Conservation (phyloP, 2,113 vertebrate species). For the Nothobranchius kuhntae region DNA sequence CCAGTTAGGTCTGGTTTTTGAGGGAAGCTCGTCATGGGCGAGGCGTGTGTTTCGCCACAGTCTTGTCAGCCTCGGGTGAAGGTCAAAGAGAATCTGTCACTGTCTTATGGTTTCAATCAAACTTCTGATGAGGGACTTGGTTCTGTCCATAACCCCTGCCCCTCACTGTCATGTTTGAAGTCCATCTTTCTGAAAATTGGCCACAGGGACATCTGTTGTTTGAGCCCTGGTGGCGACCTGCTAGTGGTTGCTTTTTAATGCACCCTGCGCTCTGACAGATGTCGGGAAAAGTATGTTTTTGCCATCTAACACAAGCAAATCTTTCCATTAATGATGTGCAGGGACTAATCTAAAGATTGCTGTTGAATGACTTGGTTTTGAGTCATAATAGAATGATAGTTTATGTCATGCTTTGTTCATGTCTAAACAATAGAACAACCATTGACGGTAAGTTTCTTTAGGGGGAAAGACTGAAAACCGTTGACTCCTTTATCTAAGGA, state of each 20-base stretch:
- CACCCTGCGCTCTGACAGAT: neutral
- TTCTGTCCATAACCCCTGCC: conserved; percentile 54
- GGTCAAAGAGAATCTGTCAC: conserved; percentile 64
- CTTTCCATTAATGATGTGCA: neutral
- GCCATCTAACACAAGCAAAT: neutral
- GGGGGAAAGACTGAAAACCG: conserved; percentile 2
- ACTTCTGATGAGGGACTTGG: conserved; percentile 67
- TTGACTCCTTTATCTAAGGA: conserved; percentile 11
- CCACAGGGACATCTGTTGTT: conserved; percentile 27
- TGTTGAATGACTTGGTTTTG: too few species aligned
- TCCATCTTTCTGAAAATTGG: conserved; percentile 33
- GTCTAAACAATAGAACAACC: too few species aligned
- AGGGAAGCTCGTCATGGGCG: conserved; percentile 29
- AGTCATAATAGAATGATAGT: too few species aligned
- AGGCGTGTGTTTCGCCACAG: conserved; percentile 20
- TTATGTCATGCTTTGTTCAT: too few species aligned
- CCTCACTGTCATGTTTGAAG: conserved; percentile 59
- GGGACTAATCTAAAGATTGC: too few species aligned
- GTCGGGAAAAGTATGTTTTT: conserved; percentile 5
- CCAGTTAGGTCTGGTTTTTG: conserved; percentile 36
- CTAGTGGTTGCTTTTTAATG: neutral
- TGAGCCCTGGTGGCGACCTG: neutral
- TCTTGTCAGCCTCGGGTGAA: conserved; percentile 60
- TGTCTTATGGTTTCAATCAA: conserved; percentile 71
- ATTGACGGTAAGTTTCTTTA: too few species aligned